These are phyloP conservation scores for Frankliniella intonsa DNA, from an alignment of 2,888 invertebrate species.

Conservation along the genomic window DNA sequence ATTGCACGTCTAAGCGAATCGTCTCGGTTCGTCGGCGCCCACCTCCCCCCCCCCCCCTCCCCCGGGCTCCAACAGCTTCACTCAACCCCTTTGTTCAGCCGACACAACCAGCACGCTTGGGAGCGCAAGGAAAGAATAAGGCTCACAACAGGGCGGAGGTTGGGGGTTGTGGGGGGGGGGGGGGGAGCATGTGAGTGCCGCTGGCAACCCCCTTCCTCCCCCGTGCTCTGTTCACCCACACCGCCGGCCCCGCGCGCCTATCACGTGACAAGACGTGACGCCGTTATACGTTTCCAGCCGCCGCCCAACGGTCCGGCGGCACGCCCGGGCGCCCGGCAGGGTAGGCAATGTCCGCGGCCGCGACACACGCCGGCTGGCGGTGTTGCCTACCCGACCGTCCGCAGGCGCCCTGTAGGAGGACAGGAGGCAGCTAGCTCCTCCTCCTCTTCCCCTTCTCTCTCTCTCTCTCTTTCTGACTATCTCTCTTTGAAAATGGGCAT, in stretches of 20 bases:
- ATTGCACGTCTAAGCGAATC: slow-evolving; percentile 10
- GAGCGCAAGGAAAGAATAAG: background rate
- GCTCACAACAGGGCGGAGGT: background rate
- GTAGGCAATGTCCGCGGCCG: background rate
- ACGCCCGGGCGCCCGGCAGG: background rate
- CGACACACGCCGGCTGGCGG: background rate
- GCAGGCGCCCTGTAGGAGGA: background rate
- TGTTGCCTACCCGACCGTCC: background rate
- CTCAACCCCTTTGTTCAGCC: background rate
- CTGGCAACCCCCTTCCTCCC: background rate
- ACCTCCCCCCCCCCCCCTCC: background rate
- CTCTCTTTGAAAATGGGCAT: background rate
- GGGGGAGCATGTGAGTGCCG: background rate
- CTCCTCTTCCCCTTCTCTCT: background rate
- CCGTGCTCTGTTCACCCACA: background rate
- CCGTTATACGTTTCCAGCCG: too few species aligned
- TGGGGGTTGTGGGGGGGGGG: background rate
- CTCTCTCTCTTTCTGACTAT: background rate
- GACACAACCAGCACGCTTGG: background rate
- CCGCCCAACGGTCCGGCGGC: too few species aligned
- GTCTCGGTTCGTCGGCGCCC: background rate
- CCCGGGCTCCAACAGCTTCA: background rate
- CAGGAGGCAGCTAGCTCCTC: background rate
- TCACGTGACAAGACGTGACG: too few species aligned
- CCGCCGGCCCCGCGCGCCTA: background rate